phyloP scores from a whole-genome alignment of 2,888 invertebrate genomes.

The Chrysopilus asiliformis region DNA sequence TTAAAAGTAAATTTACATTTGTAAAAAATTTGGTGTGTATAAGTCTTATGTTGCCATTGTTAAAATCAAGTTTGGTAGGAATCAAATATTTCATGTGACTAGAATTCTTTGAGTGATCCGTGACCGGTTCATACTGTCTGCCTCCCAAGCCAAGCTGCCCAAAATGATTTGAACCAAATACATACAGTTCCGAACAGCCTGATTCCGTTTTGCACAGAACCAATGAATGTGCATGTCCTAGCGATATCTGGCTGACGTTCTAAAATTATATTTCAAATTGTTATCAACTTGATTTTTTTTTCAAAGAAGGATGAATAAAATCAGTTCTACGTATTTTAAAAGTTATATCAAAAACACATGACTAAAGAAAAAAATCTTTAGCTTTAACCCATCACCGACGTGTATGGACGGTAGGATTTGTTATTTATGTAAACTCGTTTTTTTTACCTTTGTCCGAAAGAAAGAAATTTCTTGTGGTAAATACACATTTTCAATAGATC shows the following conservation, averaged over 20 bases:
- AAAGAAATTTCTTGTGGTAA: conserved; percentile 41
- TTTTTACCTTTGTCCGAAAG: conserved; percentile 35
- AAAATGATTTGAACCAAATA: conserved; percentile 73
- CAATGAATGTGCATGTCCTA: conserved; percentile 35
- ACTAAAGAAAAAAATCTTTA: too few relatives aligned
- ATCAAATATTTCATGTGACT: conserved; percentile 26
- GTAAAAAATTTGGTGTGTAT: conserved; percentile 57
- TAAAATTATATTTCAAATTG: conserved; percentile 15
- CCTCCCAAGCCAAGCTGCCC: conserved; percentile 82
- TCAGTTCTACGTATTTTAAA: too few relatives aligned
- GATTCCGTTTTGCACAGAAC: conserved; percentile 25
- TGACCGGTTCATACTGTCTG: conserved; percentile 29
- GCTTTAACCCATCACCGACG: too few relatives aligned
- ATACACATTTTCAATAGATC: conserved; percentile 55
- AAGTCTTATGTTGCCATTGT: conserved; percentile 32
- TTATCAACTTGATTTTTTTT: background rate
- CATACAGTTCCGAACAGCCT: conserved; percentile 43
- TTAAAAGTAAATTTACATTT: conserved; percentile 42
- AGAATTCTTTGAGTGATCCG: conserved; percentile 2
- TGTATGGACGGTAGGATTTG: too few relatives aligned
- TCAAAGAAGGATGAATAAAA: too few relatives aligned
- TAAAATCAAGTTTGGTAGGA: conserved; percentile 34
- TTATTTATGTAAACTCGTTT: background rate
- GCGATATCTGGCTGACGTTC: conserved; percentile 38
- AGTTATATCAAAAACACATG: too few relatives aligned